Evolutionary conservation across 1,140 invertebrate genomes (phyloP), one percentile per base, ranked within the genome.

Genomic region (Parasteatoda tepidariorum): DNA sequence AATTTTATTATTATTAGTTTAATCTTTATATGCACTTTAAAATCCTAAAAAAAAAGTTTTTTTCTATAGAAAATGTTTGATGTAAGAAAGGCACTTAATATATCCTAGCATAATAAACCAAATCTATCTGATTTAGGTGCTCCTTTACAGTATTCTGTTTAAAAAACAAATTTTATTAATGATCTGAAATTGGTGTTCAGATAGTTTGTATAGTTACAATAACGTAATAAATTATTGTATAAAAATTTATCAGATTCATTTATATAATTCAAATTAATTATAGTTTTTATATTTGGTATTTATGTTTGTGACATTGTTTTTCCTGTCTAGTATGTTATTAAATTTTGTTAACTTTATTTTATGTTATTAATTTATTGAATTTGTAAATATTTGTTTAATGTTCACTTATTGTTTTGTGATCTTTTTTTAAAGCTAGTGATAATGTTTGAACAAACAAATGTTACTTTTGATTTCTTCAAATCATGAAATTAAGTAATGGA

Each of bases 281-380:
- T 28, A 62, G 2, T 26, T 26, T 62, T 62, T 26, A 28, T 62
- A 26, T 22, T 26, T 28, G 26, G 24, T 62, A 6, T 41, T 41
- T 41, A 48, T 9, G 9, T 2, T 48, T 48, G 38, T 48, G 48
- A 41, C 5, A 18, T 54, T 48, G 22, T 31, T 75, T 54, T 71
- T 2, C 3, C 28, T 15, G 2, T 64, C 15, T 15, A 18, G 4
- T 30, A 33, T 61, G 57, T 74, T 74, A 26, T 34, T 31, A 31
- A 64, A 41, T 78, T 66, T 33, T 78, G 31, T 78, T 7, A 62
- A 62, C 33, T 66, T 54, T 26, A 55, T 70, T 81, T 38, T 81
- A 34, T 81, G 67, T 70, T 81, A n/a, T 81, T 81, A 81, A 79
- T 81, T 81, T 81, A 81, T 81, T 81, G 31, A 70, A 67, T 15